Conservation (phyloP, 2,797 vertebrate genomes). For the Ceryle rudis region DNA sequence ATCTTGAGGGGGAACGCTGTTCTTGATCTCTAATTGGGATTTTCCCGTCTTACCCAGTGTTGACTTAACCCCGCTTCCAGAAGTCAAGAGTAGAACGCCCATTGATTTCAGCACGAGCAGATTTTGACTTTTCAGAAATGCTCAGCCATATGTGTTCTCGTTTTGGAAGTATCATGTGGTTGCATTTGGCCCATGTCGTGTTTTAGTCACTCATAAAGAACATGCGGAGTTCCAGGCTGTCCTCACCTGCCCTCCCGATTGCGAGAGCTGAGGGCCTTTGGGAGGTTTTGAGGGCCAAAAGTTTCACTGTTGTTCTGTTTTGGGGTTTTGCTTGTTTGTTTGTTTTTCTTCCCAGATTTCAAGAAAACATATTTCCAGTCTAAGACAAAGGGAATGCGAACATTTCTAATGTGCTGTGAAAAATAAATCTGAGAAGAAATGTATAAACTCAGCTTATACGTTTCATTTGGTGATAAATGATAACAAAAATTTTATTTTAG, state of each 20-base stretch:
- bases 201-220: slow-evolving; percentile 65
- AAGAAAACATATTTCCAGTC: neutral
- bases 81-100: slow-evolving; percentile 41
- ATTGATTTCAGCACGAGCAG: slow-evolving; percentile 31
- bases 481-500: neutral
- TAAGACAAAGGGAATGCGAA: neutral
- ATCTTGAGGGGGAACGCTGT: neutral
- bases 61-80: slow-evolving; percentile 44
- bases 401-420: neutral
- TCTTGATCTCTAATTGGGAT: slow-evolving; percentile 36
- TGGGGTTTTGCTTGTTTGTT: neutral
- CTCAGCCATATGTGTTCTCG: slow-evolving; percentile 52
- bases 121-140: slow-evolving; percentile 65
- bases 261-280: slow-evolving; percentile 23
- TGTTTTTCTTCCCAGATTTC: neutral
- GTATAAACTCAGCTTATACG: neutral
- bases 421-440: neutral
- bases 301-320: neutral
- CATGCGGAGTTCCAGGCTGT: slow-evolving; percentile 50
- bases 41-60: neutral
- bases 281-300: slow-evolving; percentile 24
- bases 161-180: slow-evolving; percentile 62
- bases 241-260: slow-evolving; percentile 55
- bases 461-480: neutral
- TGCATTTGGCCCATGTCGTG: slow-evolving; percentile 57